A percentile compares a stretch with the other conserved stretches of the same genome.
Conservation (phyloP, 1,140 invertebrate species). For the Aphelinus atriplicis region DNA sequence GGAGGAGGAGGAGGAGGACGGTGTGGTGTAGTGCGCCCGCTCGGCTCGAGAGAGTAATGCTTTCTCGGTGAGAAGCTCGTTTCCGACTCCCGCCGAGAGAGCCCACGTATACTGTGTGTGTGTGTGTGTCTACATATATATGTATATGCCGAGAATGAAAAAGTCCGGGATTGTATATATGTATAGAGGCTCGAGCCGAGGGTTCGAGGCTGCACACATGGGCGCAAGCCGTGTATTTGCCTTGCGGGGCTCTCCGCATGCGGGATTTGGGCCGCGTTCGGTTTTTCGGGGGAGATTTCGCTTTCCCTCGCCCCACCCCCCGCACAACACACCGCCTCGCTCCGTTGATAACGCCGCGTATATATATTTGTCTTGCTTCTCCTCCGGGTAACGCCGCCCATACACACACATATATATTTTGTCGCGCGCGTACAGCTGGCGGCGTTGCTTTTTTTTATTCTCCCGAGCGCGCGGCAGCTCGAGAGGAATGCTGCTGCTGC, state of each 20-base stretch:
- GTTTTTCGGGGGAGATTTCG: conserved; percentile 31
- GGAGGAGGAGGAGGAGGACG: background rate
- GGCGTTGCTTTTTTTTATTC: too few species aligned
- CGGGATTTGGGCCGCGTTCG: conserved; percentile 25
- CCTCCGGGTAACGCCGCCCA: too few species aligned
- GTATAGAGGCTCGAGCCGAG: background rate
- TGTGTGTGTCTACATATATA: too few species aligned
- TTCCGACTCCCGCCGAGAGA: too few species aligned
- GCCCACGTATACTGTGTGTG: too few species aligned
- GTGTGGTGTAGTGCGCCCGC: background rate
- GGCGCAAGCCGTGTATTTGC: conserved; percentile 2
- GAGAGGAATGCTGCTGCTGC: background rate
- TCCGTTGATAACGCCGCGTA: too few species aligned
- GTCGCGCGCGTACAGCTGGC: too few species aligned
- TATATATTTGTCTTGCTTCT: too few species aligned
- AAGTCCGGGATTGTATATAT: conserved; percentile 30
- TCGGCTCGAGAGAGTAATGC: too few species aligned
- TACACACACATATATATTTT: too few species aligned
- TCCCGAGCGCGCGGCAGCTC: background rate
- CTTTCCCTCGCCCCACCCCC: conserved; percentile 3
- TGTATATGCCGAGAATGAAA: background rate
- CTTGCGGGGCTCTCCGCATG: conserved; percentile 27
- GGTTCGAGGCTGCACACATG: background rate
- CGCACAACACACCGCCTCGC: background rate
- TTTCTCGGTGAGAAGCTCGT: too few species aligned